A percentile compares a stretch with the other conserved stretches of the same genome.
phyloP scores from a whole-genome alignment of 1,140 invertebrate species.

The Drosophila elegans region DNA sequence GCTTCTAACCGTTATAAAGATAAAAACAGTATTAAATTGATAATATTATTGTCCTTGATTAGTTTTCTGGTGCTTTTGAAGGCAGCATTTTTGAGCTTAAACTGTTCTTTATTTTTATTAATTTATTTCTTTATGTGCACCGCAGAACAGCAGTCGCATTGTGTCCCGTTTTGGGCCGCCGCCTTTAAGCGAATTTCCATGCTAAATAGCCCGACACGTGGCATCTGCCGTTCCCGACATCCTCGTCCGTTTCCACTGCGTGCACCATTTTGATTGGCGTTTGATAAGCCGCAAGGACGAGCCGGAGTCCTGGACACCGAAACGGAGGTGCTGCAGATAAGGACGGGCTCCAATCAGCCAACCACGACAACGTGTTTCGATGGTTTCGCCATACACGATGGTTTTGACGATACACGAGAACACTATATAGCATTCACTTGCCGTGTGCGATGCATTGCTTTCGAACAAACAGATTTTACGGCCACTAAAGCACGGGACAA shows the following conservation, averaged over 20 bases:
- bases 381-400: slow-evolving; percentile 17
- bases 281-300: slow-evolving; percentile 52
- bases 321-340: slow-evolving; percentile 23
- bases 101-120: no score
- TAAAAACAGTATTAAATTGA: no score
- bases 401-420: slow-evolving; percentile 1
- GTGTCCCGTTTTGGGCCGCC: slow-evolving; percentile 42
- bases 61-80: no score
- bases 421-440: slow-evolving; percentile 2
- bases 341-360: slow-evolving; percentile 12
- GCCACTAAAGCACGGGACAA: slow-evolving; percentile 24
- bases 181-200: slow-evolving; percentile 53
- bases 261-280: slow-evolving; percentile 55
- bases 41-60: no score
- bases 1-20: no score
- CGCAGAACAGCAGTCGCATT: slow-evolving; percentile 31
- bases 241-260: slow-evolving; percentile 29
- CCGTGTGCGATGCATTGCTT: slow-evolving; percentile 36
- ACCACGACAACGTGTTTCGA: slow-evolving; percentile 9
- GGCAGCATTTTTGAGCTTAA: no score
- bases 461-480: slow-evolving; percentile 46
- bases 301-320: slow-evolving; percentile 20
- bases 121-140: slow-evolving; percentile 11
- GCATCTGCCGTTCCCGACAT: slow-evolving; percentile 45
- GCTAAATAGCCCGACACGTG: slow-evolving; percentile 62